Evolutionary conservation across 2,113 vertebrate species (phyloP), one percentile per base, ranked within the genome.

Genomic region (Sturnus vulgaris): DNA sequence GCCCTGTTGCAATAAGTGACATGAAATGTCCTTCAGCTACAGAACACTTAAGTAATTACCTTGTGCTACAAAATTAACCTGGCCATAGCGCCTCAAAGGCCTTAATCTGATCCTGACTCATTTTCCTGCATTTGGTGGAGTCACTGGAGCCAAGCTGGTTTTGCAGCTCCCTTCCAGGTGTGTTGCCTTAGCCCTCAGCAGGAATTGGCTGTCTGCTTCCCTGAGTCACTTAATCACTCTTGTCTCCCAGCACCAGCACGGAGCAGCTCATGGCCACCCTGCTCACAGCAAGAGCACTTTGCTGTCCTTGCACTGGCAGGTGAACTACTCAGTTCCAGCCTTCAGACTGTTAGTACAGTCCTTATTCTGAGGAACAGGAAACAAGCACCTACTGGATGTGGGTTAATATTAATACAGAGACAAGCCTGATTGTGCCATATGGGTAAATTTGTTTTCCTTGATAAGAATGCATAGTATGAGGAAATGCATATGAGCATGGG

Each of bases 211-310:
- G 63, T 21, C 46, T 69, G 50, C 57, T 86, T 68, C 47, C 31
- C 49, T 18, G 6, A 2, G 25, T 25, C 22, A 7, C 15, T 12
- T 2, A 21, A 35, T 31, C 25, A 2, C n/a, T 71, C 0, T 0
- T 50, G 37, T 83, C 50, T 46, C 71, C 79, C 37, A 19, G 64
- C 79, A 64, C 24, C 15, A 4, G 4, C 20, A 4, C 3, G 19
- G 53, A 82, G 82, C 61, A 69, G 33, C 57, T 39, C 39, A 39
- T 39, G 39, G 39, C 39, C 25, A 6, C 35, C 15, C 61, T 76
- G 66, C 37, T 72, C n/a, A 1, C 73, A 76, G 65, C 65, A 75
- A 37, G 40, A 47, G n/a, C 49, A 15, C 75, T 57, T 25, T 5
- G 20, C 69, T 86, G 50, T 30, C 81, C 60, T 37, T 61, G 71